Base-by-base conservation (phyloP, 2,888 invertebrate species). In the Metallyticus violacea region DNA sequence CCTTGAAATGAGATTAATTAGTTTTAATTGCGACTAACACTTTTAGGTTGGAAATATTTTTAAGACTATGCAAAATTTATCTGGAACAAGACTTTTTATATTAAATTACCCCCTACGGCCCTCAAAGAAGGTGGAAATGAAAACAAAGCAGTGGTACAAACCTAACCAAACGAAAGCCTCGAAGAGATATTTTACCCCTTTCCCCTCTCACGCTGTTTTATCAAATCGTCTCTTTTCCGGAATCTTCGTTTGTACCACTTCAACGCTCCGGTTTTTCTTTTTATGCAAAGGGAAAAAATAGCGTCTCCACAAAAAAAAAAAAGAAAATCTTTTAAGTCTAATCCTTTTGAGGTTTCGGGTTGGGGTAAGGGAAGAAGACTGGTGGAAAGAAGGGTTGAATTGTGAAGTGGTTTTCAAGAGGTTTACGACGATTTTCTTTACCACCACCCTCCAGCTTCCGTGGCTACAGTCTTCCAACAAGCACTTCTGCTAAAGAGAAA, bases 371-470 rank as follows among this genome's bases (percentile, higher is more conserved):
- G 40, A 62, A 22, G 22, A 22, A 62, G 40, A 4, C 40, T 29
- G 25, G 40, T 76, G 25, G 80, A 80, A 25, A 28, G n/a, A 77
- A 83, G 86, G 79, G 84, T 84, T 81, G 79, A 85, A 86, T 79
- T 86, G 84, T 79, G 40, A 85, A 85, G 81, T 84, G 62, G 77
- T 77, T 83, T 84, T 84, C 30, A 81, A 85, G 80, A 85, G 82
- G 28, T 77, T 83, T 83, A 77, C 27, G 83, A 77, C 83, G 77
- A 83, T 77, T 77, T 83, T 77, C 83, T 77, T 28, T 62, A 62
- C 40, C 62, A 28, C 26, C 77, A 27, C 27, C 30, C 81, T 9
- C 29, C 26, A 22, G 25, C 83, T 25, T 83, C 28, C 40, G 15
- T 5, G 28, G 26, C 79, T 26, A 27, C 62, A 62, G 40, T 62